phyloP scores from a whole-genome alignment of 2,888 invertebrate genomes.

The Amblyteles armatorius region DNA sequence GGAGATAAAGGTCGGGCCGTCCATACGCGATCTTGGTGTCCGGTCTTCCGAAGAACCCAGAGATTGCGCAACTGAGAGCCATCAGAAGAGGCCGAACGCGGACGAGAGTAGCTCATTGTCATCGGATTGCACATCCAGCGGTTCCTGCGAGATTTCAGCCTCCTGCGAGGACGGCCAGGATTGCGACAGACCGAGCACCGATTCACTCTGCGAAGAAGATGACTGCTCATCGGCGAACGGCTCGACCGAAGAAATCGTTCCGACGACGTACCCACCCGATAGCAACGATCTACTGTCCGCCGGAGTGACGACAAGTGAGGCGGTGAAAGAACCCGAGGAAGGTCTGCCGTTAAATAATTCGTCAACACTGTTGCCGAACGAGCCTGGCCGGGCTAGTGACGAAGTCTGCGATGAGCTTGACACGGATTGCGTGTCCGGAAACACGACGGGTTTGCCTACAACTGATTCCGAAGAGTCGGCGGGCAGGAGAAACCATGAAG shows the following conservation, averaged over 20 bases:
- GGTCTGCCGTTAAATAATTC: neutral
- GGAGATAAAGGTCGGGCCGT: conserved; percentile 73
- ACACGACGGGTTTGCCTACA: neutral
- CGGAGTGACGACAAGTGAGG: neutral
- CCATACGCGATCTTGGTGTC: conserved; percentile 15
- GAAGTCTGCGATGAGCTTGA: conserved; percentile 26
- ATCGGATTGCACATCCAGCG: conserved; percentile 6
- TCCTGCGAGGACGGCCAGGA: conserved; percentile 18
- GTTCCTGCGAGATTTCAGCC: neutral
- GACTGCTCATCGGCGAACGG: conserved; percentile 12
- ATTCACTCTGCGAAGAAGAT: conserved; percentile 5
- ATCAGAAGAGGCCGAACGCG: neutral
- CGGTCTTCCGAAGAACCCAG: neutral
- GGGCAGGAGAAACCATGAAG: conserved; percentile 1
- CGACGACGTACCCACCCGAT: neutral
- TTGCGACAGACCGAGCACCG: conserved; percentile 3
- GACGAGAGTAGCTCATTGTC: neutral
- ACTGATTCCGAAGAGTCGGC: neutral
- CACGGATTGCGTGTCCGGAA: neutral
- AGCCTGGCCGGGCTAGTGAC: neutral
- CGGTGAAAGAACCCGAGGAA: neutral
- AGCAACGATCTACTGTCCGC: neutral
- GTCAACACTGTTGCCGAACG: neutral
- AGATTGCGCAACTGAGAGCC: conserved; percentile 5
- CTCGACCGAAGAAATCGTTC: neutral